Evolutionary conservation across 1,140 invertebrate genomes (phyloP), one percentile per base, ranked within the genome.

Genomic region (Bombus balteatus): DNA sequence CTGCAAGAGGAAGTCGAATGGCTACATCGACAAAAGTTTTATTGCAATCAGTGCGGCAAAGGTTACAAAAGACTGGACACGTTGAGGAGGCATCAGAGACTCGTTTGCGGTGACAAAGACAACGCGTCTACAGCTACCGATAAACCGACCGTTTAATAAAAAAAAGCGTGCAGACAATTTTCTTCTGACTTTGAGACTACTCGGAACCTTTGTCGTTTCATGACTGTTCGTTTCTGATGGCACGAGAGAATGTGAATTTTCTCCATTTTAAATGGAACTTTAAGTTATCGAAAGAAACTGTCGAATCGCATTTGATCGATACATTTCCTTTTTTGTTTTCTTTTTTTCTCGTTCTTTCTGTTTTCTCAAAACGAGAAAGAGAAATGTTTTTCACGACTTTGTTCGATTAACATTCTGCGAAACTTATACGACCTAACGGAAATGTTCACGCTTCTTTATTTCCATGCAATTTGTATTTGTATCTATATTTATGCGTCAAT

Each of bases 21-120:
- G 76, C 75, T 87, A 10, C 91, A 89, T 18, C 81, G 77, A 10
- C 92, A 89, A 25, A 92, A 92, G 59, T 94, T 93, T 80, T 88
- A 91, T 70, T 96, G 96, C 79, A 90, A 89, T 3, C 92, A 94
- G n/a, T 96, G 96, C 74, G 95, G 94, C 34, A 94, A 94, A 53
- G 93, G 91, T 4, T 96, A 96, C 89, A 95, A 93, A 47, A 93
- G 94, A 53, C 92, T 93, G 37, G 95, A 95, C 53, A 96, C 94
- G 73, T 57, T 95, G 13, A 89, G 93, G 10, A 89, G 94, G 43
- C 94, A 95, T 87, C 93, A 94, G 68, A 91, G 92, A 53, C 84
- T 94, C 6, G 92, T 94, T 34, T 95, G 94, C 59, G 90, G 91
- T 12, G 91, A 92, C 57, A 89, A 87, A 28, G 89, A 90, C 5